Evolutionary conservation across 1,140 invertebrate genomes (phyloP), one percentile per base, ranked within the genome.

Genomic region (Alviniconcha marisindica): DNA sequence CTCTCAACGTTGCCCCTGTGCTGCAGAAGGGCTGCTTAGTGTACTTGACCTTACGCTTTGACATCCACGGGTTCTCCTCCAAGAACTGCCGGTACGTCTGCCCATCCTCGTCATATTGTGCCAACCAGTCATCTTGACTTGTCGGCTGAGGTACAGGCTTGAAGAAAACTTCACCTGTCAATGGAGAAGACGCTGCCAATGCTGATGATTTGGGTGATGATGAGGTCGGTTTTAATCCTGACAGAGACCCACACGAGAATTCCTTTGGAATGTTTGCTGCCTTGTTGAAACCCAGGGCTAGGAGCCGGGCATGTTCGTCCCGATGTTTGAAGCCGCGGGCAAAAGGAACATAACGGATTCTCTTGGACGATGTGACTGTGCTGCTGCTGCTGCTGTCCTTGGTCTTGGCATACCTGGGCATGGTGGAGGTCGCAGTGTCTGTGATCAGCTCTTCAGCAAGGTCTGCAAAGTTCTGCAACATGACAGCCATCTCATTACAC

Each of bases 51-150:
- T 89, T 89, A 21, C 86, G 86, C 14, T 36, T 83, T 21, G 88
- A 89, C 1, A 90, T 74, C 89, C 88, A 91, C 63, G 90, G 89
- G 86, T 87, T 87, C 76, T 89, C 87, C 31, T 85, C 33, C 10
- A 88, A 54, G 82, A 89, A 92, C 66, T 89, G 51, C 33, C 54
- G 51, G 74, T 83, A 92, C 31, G 87, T 90, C 82, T 92, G 91
- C 5, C 91, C 89, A 54, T 88, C 88, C 66, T 90, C 91, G 74
- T 85, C 84, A 84, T 91, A 92, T 74, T 91, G 90, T 1, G 90
- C 91, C 48, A 92, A 71, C 91, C 91, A 92, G 73, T 92, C 91
- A 85, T 90, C 88, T 28, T 87, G 84, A 78, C 66, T 77, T 44
- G 86, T 88, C 21, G 91, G 91, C 2, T 84, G 71, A 14, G 89